Conservation (phyloP, 2,797 vertebrate species). For the Ibycter americanus region DNA sequence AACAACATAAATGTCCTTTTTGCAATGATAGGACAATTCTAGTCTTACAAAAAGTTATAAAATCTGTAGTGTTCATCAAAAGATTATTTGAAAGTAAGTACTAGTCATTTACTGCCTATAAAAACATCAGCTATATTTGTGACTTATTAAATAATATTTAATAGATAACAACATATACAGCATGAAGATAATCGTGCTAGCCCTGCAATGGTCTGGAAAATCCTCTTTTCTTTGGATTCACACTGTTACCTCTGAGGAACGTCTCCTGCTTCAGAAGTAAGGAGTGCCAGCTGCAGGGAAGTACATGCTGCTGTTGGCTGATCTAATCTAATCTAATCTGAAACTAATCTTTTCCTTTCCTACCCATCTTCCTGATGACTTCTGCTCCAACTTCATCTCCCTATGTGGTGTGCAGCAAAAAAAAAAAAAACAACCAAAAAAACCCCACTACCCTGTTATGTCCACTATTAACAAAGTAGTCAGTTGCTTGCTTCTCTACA, state of each 20-base stretch:
- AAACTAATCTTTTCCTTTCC: not conserved
- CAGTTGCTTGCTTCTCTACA: not conserved
- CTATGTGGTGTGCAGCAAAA: not conserved
- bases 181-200: not conserved
- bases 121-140: not conserved
- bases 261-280: not conserved
- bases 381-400: not conserved
- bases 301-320: not conserved
- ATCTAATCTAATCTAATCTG: too few relatives aligned
- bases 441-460: not conserved
- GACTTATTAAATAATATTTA: not conserved
- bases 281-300: not conserved
- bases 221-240: not conserved
- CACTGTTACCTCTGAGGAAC: not conserved
- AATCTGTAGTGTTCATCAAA: not conserved
- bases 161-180: not conserved
- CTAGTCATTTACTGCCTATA: not conserved
- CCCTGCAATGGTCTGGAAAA: not conserved
- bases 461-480: not conserved
- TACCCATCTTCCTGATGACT: not conserved
- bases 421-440: too few relatives aligned
- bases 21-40: not conserved
- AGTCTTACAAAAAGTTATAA: not conserved
- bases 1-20: not conserved
- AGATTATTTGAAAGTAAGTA: not conserved